Percentiles rank a stretch among this genome's conserved stretches.
phyloP scores from a whole-genome alignment of 1,140 invertebrate genomes.

The Pseudobourletiella spinata region DNA sequence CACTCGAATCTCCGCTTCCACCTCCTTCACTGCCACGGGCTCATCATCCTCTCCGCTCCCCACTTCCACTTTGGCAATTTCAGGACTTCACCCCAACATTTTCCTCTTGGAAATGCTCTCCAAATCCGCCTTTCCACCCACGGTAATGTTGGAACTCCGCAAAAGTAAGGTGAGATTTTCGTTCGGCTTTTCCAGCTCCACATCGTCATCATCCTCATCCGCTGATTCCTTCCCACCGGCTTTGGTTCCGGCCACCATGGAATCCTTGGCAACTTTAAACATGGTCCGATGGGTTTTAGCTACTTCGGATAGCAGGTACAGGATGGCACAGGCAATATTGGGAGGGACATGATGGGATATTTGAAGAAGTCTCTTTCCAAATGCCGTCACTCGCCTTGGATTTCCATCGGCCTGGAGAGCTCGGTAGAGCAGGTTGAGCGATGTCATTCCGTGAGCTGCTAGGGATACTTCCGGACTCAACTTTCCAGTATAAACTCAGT shows the following conservation, averaged over 20 bases:
- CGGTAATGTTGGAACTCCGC: not conserved
- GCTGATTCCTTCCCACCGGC: constrained; percentile 38
- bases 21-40: constrained; percentile 5
- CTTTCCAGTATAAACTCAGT: too few relatives aligned
- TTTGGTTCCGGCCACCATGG: constrained; percentile 8
- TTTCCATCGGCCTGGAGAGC: constrained; percentile 70
- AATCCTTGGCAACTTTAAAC: constrained; percentile 30
- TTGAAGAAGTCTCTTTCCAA: constrained; percentile 84
- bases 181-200: constrained; percentile 35
- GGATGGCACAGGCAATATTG: constrained; percentile 59
- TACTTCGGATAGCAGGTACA: constrained; percentile 72
- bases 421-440: constrained; percentile 80
- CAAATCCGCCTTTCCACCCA: not conserved
- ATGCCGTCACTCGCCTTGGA: constrained; percentile 61
- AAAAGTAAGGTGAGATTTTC: not conserved
- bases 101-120: not conserved
- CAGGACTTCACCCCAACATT: not conserved
- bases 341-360: constrained; percentile 51
- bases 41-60: constrained; percentile 5
- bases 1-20: constrained; percentile 35
- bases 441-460: constrained; percentile 65
- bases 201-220: constrained; percentile 38
- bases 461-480: constrained; percentile 64
- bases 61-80: not conserved
- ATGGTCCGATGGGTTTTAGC: constrained; percentile 39